A percentile compares a stretch with the other conserved stretches of the same genome.
phyloP scores from a whole-genome alignment of 1,140 invertebrate species.

The Drosophila suzukii region DNA sequence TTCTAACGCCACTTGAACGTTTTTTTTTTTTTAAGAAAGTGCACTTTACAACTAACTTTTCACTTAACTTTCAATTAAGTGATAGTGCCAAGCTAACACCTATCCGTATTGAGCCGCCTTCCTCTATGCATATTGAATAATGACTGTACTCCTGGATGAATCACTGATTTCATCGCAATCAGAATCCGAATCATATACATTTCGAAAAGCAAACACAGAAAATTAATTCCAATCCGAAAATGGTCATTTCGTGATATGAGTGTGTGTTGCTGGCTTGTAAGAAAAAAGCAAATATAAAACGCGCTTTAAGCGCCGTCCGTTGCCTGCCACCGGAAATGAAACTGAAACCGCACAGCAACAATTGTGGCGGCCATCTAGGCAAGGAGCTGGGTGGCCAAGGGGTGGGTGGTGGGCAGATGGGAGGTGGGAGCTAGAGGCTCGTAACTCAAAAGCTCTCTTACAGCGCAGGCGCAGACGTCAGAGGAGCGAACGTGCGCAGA shows the following conservation, averaged over 20 bases:
- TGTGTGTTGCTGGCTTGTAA: conserved; percentile 40
- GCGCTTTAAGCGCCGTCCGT: conserved; percentile 54
- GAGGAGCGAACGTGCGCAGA: conserved; percentile 59
- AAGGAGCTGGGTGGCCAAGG: not conserved
- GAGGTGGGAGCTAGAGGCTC: conserved; percentile 1
- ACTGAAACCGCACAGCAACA: conserved; percentile 65
- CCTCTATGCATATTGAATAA: conserved; percentile 3
- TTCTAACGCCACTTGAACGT: not conserved
- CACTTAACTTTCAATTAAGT: not conserved
- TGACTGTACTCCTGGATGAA: conserved; percentile 45
- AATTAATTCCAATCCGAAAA: conserved; percentile 52
- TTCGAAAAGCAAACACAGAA: conserved; percentile 24
- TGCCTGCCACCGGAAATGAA: conserved; percentile 76
- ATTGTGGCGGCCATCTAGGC: conserved; percentile 20
- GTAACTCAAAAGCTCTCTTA: conserved; percentile 37
- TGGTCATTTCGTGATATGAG: conserved; percentile 44
- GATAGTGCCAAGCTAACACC: not conserved
- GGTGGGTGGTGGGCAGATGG: conserved; percentile 1
- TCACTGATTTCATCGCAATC: conserved; percentile 47
- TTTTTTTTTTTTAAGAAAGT: not conserved
- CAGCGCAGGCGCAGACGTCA: conserved; percentile 74
- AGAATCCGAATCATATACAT: conserved; percentile 52
- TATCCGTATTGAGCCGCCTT: not conserved
- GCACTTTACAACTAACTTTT: conserved; percentile 2
- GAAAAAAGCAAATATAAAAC: conserved; percentile 36